Base-by-base conservation (phyloP, 2,888 invertebrate genomes). In the Alloscopus bannaensis region DNA sequence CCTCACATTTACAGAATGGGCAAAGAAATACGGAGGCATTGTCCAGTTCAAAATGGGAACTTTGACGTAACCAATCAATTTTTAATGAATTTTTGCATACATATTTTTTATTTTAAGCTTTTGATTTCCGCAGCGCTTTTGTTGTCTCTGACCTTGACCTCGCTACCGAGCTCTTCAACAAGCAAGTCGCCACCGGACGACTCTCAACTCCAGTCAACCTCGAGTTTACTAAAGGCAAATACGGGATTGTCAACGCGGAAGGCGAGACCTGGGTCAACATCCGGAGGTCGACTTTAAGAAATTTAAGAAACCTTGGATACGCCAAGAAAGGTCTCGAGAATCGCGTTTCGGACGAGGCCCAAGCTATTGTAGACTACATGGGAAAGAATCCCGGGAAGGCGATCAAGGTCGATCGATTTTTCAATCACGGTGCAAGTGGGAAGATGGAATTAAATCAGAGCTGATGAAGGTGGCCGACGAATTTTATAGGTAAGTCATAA, bases 291-390 rank as follows among this genome's bases (percentile, higher is more conserved):
- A 78, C 72, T 2, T 29, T 82, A 1, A 52, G 75, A 26, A 71
- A 18, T 0, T n/a, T 60, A 2, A 57, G 69, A 42, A 78, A 81
- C 47, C 75, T 81, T 28, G 81, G 81, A 2, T 81, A 78, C 29
- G 81, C 78, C 4, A 73, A 75, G 22, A 55, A 28, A 1, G 6
- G 31, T 18, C 72, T 82, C 68, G 77, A 80, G 42, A 28, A 52
- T 18, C 18, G 52, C 0, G 69, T 77, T 20, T 29, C 73, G 60
- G 73, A 69, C 16, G 82, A 82, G 55, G 77, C 60, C 0, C 76
- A 50, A 3, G 60, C 64, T 13, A 47, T 64, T 1, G 8, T 80
- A 3, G 13, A 24, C 2, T 42, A 36, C 47, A 31, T 55, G 16
- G 79, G 79, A 42, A 70, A 47, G n/a, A 42, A 68, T 29, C 28